These are phyloP conservation scores for Toxotes lorentzi DNA, from an alignment of 2,797 vertebrate species.

Conservation along the genomic window DNA sequence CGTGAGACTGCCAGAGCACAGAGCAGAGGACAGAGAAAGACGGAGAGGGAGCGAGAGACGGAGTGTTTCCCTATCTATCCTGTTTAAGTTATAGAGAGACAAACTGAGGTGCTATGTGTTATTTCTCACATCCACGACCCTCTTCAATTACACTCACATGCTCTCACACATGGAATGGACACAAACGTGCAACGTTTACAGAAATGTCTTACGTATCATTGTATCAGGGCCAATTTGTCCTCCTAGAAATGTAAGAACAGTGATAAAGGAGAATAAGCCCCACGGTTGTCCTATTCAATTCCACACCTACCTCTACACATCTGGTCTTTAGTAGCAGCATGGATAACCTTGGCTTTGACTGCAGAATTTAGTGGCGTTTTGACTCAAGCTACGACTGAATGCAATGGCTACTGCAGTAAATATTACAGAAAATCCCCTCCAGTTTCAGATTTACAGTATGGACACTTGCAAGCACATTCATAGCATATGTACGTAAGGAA, in stretches of 20 bases:
- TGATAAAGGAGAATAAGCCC: slow-evolving; percentile 23
- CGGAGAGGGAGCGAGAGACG: slow-evolving; percentile 18
- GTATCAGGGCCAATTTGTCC: neutral
- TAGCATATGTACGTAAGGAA: slow-evolving; percentile 35
- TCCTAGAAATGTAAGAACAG: neutral
- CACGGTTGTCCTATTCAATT: slow-evolving; percentile 29
- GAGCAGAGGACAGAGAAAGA: slow-evolving; percentile 22
- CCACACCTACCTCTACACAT: slow-evolving; percentile 38
- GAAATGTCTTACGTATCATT: neutral
- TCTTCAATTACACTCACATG: slow-evolving; percentile 10
- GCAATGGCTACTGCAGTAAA: slow-evolving; percentile 54
- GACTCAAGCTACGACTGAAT: slow-evolving; percentile 48
- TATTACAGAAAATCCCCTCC: slow-evolving; percentile 39
- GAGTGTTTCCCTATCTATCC: slow-evolving; percentile 6
- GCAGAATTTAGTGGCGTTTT: slow-evolving; percentile 36
- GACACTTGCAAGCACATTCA: slow-evolving; percentile 29
- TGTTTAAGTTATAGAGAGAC: slow-evolving; percentile 36
- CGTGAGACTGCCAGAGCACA: slow-evolving; percentile 44
- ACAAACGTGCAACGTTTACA: slow-evolving; percentile 19
- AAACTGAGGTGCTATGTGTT: slow-evolving; percentile 38
- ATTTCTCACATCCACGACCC: slow-evolving; percentile 33
- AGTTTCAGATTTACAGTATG: slow-evolving; percentile 38
- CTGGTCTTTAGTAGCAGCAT: slow-evolving; percentile 46
- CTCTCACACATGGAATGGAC: slow-evolving; percentile 4
- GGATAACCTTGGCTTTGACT: slow-evolving; percentile 54